phyloP scores from a whole-genome alignment of 2,888 invertebrate genomes.

The Habroteleia sp. region DNA sequence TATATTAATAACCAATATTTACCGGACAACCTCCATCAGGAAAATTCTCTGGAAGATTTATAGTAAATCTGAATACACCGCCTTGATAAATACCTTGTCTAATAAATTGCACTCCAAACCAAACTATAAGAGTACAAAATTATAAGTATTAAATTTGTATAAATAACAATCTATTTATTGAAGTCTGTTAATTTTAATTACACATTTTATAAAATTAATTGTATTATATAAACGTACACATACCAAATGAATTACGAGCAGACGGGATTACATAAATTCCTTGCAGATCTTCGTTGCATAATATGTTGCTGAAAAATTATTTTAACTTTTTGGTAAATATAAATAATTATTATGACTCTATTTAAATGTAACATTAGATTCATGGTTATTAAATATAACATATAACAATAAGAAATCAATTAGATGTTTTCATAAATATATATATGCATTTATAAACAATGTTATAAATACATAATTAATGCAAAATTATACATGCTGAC shows the following conservation, averaged over 20 bases:
- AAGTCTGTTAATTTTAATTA: too few species aligned
- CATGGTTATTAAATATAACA: too few species aligned
- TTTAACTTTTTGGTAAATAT: too few species aligned
- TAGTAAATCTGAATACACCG: slow-evolving; percentile 93
- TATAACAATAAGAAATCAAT: too few species aligned
- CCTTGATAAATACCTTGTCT: slow-evolving; percentile 94
- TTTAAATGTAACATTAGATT: too few species aligned
- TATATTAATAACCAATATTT: slow-evolving; percentile 71
- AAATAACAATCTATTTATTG: too few species aligned
- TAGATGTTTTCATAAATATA: too few species aligned
- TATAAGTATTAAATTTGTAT: background rate
- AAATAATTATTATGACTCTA: too few species aligned
- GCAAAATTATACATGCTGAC: too few species aligned
- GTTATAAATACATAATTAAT: too few species aligned
- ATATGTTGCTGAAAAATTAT: slow-evolving; percentile 90
- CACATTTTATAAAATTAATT: too few species aligned
- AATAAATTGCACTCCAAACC: slow-evolving; percentile 95
- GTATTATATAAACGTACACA: slow-evolving; percentile 75
- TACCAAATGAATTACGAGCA: slow-evolving; percentile 89
- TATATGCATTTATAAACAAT: too few species aligned
- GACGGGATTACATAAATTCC: slow-evolving; percentile 97
- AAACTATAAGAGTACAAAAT: slow-evolving; percentile 73
- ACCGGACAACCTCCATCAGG: slow-evolving; percentile 93
- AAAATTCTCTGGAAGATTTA: slow-evolving; percentile 93
- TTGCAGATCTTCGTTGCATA: slow-evolving; percentile 91